Conservation (phyloP, 2,113 vertebrate species). For the Aviceda subcristata region DNA sequence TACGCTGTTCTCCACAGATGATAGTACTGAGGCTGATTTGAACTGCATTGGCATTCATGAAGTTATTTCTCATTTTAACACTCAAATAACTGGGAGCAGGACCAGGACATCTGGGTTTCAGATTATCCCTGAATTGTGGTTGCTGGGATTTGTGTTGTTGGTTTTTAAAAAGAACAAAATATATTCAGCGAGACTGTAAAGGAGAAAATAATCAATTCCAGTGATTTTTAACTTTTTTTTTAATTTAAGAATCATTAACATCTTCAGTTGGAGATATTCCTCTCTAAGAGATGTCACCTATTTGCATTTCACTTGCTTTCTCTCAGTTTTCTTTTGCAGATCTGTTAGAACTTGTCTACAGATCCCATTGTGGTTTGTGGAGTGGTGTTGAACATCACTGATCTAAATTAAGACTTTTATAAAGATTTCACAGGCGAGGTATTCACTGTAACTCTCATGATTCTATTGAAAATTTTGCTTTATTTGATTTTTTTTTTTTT, state of each 20-base stretch:
- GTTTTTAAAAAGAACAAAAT: neutral
- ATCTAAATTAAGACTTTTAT: neutral
- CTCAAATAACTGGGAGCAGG: neutral
- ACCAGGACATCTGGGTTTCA: slow-evolving; percentile 31
- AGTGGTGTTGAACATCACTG: neutral
- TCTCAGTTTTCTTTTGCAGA: neutral
- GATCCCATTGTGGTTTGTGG: neutral
- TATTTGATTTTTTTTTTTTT: neutral
- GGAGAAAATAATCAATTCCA: neutral
- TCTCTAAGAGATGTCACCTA: neutral
- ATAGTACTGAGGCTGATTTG: neutral
- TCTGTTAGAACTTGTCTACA: neutral
- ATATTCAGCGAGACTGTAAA: neutral
- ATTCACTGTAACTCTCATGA: neutral
- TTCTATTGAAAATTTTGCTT: neutral
- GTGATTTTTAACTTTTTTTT: neutral
- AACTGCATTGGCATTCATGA: neutral
- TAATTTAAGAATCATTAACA: neutral
- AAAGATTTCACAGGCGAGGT: neutral
- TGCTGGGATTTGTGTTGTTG: neutral
- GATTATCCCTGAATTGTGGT: neutral
- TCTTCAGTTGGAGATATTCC: neutral
- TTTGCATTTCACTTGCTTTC: neutral
- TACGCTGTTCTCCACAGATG: neutral
- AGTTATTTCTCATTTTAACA: slow-evolving; percentile 3